Base-by-base conservation (phyloP, 2,888 invertebrate genomes). In the Pyrochroa serraticornis region DNA sequence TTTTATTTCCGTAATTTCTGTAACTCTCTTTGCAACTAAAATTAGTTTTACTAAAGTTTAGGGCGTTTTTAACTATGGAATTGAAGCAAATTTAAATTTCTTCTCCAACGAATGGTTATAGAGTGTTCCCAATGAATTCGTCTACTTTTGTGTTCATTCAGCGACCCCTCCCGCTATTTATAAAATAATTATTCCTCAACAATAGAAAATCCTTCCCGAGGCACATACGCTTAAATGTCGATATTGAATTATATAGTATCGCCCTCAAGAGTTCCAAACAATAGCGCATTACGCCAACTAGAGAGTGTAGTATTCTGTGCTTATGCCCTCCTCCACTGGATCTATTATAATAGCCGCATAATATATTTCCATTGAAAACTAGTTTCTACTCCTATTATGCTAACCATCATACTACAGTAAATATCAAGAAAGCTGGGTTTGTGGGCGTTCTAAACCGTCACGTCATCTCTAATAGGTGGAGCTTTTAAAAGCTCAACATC, bases 331-430 rank as follows among this genome's bases (percentile, higher is more conserved):
- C 73, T 69, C 64, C 68, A 64, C 61, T 48, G 60, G 60, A 57
- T 65, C 68, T 68, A 75, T 72, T 74, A 75, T 75, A 74, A 73
- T 72, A 72, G 67, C 69, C 62, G 70, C 69, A 68, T 67, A 75
- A 75, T 75, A 75, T 74, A 75, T 76, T 74, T 76, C 77, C 72
- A 76, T 77, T 76, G 73, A 77, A 75, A 75, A 75, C 77, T 75
- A 76, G 77, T 76, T 77, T 77, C 75, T 77, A 77, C 75, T 77
- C 75, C 77, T 75, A 78, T 77, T 77, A 74, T 77, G 62, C 69
- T 62, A 53, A 68, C 71, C 71, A 73, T 73, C 72, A 75, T 75
- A 75, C 77, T 76, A 77, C 75, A 75, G 73, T 76, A 76, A 77
- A 77, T 73, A 75, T 75, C 73, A 48, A 64, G 66, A 59, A 59